Evolutionary conservation across 2,888 invertebrate genomes (phyloP).

Genomic region (Pachycephus smyrnensis): DNA sequence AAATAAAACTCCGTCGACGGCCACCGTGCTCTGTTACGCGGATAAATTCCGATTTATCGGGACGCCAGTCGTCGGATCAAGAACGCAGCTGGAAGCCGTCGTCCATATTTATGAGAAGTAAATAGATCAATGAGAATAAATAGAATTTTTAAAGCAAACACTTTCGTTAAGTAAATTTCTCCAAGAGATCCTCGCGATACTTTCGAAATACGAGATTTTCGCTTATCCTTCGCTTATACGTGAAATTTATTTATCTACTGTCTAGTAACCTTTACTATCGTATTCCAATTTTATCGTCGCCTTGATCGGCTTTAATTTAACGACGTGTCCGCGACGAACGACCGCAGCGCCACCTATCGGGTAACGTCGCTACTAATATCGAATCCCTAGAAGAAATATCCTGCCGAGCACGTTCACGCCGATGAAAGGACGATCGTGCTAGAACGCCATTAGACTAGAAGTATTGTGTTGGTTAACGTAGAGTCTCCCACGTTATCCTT

Average conservation of each 20-base stretch:
- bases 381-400: not conserved
- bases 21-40: not conserved
- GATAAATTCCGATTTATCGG: not conserved
- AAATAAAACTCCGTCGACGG: not conserved
- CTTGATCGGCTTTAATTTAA: too few species aligned
- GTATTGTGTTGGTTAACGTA: not conserved
- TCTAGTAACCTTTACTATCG: too few species aligned
- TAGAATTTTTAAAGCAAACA: too few species aligned
- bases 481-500: constrained; percentile 42
- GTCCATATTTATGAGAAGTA: too few species aligned
- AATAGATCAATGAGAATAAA: too few species aligned
- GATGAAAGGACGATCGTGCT: constrained; percentile 1
- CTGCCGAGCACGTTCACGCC: not conserved
- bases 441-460: not conserved
- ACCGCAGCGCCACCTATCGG: not conserved
- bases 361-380: not conserved
- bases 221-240: too few species aligned
- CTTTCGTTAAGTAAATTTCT: too few species aligned
- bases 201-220: too few species aligned
- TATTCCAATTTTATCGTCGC: too few species aligned
- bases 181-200: too few species aligned
- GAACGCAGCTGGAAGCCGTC: not conserved
- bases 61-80: not conserved
- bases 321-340: too few species aligned
- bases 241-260: too few species aligned